These are phyloP conservation scores for Perca fluviatilis DNA, from an alignment of 2,113 vertebrate species.

Conservation along the genomic window DNA sequence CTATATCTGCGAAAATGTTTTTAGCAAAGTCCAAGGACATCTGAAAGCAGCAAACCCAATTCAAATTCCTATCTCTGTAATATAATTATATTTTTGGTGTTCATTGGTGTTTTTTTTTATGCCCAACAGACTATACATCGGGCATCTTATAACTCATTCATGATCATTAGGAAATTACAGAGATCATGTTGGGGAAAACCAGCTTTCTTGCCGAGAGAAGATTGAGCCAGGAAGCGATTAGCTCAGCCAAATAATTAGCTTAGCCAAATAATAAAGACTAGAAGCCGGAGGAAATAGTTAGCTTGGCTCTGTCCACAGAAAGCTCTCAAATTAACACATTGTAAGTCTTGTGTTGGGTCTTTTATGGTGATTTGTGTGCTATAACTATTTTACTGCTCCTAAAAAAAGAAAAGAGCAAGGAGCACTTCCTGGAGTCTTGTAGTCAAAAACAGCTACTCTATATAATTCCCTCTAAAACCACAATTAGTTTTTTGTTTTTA, in stretches of 20 bases:
- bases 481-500: no score
- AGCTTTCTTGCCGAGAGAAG: neutral
- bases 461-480: no score
- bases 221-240: neutral
- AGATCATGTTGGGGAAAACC: neutral
- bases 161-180: neutral
- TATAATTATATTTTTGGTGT: neutral
- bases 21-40: neutral
- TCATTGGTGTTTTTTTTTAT: neutral
- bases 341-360: neutral
- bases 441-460: neutral
- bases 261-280: neutral
- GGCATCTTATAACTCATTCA: neutral
- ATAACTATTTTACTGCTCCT: neutral
- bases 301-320: neutral
- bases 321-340: neutral
- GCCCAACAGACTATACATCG: neutral
- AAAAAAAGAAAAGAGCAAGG: no score
- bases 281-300: neutral
- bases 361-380: neutral
- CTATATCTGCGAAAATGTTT: neutral
- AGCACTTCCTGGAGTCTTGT: no score
- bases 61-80: neutral
- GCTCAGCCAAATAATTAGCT: conserved; percentile 4
- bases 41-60: neutral